phyloP scores from a whole-genome alignment of 2,113 vertebrate genomes.

The Alouatta palliata region DNA sequence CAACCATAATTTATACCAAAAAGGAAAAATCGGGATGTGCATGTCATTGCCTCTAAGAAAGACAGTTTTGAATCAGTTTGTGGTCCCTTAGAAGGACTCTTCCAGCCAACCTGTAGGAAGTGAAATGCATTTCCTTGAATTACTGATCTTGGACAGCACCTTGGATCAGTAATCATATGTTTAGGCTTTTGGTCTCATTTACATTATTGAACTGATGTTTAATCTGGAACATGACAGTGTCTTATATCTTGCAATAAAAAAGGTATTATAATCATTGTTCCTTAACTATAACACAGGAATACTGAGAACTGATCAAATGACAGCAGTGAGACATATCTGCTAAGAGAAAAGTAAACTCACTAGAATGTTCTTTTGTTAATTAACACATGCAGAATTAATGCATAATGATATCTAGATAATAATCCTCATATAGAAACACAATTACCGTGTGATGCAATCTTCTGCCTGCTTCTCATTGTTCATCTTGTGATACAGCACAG shows the following conservation, averaged over 20 bases:
- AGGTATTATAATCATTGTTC: background rate
- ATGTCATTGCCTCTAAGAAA: background rate
- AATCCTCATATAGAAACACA: background rate
- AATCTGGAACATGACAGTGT: background rate
- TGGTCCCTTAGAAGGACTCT: background rate
- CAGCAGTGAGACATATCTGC: background rate
- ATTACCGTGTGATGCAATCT: slow-evolving; percentile 92
- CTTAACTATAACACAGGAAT: background rate
- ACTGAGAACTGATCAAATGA: background rate
- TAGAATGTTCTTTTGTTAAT: background rate
- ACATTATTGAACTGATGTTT: background rate
- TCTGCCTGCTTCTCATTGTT: slow-evolving; percentile 90
- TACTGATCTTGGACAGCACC: background rate
- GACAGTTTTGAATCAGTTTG: background rate
- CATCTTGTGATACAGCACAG: slow-evolving; percentile 90
- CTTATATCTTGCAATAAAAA: background rate
- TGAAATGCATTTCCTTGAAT: background rate
- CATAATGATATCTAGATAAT: background rate
- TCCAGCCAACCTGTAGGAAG: background rate
- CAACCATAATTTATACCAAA: background rate
- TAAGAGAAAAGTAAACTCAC: slow-evolving; percentile 23
- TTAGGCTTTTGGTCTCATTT: background rate
- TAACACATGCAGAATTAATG: background rate
- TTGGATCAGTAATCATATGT: background rate
- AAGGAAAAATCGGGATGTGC: background rate